Base-by-base conservation (phyloP, 2,888 invertebrate species). In the Hypselothyrea guttata region DNA sequence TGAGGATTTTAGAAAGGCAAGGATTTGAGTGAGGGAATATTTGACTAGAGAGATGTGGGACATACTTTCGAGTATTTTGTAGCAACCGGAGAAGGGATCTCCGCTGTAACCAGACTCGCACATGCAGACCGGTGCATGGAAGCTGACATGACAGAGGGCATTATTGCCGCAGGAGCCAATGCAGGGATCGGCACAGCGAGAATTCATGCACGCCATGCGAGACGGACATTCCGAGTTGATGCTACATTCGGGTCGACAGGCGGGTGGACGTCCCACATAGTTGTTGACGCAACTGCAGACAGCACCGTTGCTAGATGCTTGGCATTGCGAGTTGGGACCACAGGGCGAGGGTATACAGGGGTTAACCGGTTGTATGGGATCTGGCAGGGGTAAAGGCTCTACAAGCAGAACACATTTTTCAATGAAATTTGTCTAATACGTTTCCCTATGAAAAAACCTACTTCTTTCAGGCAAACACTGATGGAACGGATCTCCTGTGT, bases 401-500 rank as follows among this genome's bases (percentile, higher is more conserved):
- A 81, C 18, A 83, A 87, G 7, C 44, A 60, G 31, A 46, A 11
- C 1, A 11, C 0, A 40, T 30, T 53, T n/a, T 45, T 34, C 38
- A 16, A 58, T 11, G 12, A 8, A 22, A 35, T n/a, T 34, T 38
- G 4, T 4, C 31, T 27, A 18, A 9, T 7, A n/a, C 11, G 30
- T 18, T 0, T 11, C 9, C 9, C 16, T 5, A 7, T 11, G 7
- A n/a, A 27, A 9, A 30, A 1, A 77, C 90, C 84, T 91, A 90
- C 87, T 88, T 88, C 64, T 85, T 70, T 78, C 87, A 27, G 91
- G 91, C 47, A 89, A 79, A 86, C 95, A 95, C 89, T 94, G 92
- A n/a, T 91, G 91, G 87, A 95, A 95, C 34, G 95, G 95, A 91
- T 95, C 94, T 33, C 94, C 95, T 7, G 93, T 93, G 78, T 92